These are phyloP conservation scores for Procambarus virginalis DNA, from an alignment of 1,140 invertebrate species.

Conservation along the genomic window DNA sequence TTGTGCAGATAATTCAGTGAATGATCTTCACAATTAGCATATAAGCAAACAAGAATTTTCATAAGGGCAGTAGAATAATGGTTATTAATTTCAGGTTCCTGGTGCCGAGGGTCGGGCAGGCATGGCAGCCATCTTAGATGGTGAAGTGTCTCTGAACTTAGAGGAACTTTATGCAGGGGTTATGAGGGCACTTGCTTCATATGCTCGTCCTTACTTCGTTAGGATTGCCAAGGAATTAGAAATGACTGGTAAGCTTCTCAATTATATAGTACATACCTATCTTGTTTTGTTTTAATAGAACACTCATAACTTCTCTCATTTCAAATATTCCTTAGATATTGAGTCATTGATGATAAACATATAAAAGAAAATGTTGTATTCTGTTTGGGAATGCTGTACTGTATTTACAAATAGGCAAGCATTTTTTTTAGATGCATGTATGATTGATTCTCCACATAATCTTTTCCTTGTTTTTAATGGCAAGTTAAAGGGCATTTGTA, in stretches of 20 bases:
- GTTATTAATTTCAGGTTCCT: slow-evolving; percentile 77
- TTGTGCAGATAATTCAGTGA: too few species aligned
- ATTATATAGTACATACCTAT: background rate
- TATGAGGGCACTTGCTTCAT: slow-evolving; percentile 84
- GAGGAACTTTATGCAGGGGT: slow-evolving; percentile 80
- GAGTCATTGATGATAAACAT: too few species aligned
- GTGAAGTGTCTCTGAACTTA: slow-evolving; percentile 82
- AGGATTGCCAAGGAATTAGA: slow-evolving; percentile 87
- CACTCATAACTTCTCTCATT: background rate
- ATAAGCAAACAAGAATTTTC: too few species aligned
- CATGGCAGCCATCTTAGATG: slow-evolving; percentile 95
- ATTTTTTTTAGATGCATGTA: too few species aligned
- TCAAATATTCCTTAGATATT: background rate
- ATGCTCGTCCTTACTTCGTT: slow-evolving; percentile 92
- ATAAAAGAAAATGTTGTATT: too few species aligned
- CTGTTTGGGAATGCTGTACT: too few species aligned
- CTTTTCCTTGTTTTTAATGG: too few species aligned
- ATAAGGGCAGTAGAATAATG: background rate
- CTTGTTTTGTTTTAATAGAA: background rate
- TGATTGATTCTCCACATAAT: too few species aligned
- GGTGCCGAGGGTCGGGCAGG: slow-evolving; percentile 93
- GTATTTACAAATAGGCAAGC: too few species aligned
- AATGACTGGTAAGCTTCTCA: slow-evolving; percentile 82
- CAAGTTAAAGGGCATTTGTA: too few species aligned
- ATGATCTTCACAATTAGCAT: too few species aligned